Conservation (phyloP, 2,113 vertebrate genomes). For the Vidua chalybeata region DNA sequence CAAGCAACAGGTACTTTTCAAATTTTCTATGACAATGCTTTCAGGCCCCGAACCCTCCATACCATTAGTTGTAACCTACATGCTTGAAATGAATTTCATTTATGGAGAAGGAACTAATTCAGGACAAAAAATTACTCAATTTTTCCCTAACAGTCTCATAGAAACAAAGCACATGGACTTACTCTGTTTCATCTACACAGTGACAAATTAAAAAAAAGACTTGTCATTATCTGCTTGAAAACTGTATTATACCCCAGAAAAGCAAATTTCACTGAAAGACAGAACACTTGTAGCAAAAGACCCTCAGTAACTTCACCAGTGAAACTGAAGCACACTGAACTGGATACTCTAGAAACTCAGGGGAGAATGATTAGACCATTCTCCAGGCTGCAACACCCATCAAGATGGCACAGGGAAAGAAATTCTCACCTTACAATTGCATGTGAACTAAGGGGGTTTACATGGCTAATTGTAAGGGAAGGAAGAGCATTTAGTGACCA, state of each 20-base stretch:
- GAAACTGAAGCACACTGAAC: not conserved
- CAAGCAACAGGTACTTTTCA: not conserved
- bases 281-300: not conserved
- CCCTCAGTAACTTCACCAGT: not conserved
- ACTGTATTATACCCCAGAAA: not conserved
- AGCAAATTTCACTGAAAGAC: not conserved
- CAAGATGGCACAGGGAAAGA: not conserved
- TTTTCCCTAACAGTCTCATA: not conserved
- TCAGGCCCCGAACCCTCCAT: not conserved
- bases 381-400: not conserved
- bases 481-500: not conserved
- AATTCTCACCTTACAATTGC: not conserved
- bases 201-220: not conserved
- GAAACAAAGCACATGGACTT: not conserved
- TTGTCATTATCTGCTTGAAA: not conserved
- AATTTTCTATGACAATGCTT: not conserved
- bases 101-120: not conserved
- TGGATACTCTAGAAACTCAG: not conserved
- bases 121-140: not conserved
- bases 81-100: not conserved
- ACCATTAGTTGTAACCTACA: not conserved
- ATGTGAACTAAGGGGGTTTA: not conserved
- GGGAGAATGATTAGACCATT: rapidly evolving
- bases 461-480: no score
- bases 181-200: not conserved